Conservation (phyloP, 2,888 invertebrate genomes). For the Imbricaverruca yamaguchii region DNA sequence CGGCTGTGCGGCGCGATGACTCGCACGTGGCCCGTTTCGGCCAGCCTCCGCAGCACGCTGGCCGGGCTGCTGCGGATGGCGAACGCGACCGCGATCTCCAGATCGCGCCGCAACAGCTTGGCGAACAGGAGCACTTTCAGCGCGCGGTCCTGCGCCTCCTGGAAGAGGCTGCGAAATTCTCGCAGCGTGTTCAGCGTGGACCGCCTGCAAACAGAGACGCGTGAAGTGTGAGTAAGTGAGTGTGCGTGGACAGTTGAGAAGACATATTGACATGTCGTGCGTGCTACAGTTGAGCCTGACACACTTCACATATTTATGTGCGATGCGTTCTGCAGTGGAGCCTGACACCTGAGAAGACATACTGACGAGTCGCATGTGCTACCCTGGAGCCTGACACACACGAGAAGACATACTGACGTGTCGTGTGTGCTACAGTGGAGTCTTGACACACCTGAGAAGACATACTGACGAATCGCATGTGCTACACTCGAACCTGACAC, state of each 20-base stretch:
- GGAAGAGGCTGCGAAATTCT: constrained; percentile 22
- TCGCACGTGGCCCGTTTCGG: constrained; percentile 42
- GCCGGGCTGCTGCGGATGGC: constrained; percentile 39
- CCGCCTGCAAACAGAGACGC: constrained; percentile 13
- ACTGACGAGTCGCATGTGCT: no score
- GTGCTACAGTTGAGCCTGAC: no score
- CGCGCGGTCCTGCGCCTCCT: constrained; percentile 39
- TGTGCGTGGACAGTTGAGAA: not conserved
- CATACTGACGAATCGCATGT: no score
- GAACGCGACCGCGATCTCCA: constrained; percentile 50
- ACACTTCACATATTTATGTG: no score
- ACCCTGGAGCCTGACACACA: no score
- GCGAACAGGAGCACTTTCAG: constrained; percentile 72
- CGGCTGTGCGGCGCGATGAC: constrained; percentile 42
- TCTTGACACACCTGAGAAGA: no score
- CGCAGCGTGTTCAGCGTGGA: constrained; percentile 10
- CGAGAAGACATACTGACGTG: no score
- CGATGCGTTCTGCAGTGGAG: no score
- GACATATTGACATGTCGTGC: no score
- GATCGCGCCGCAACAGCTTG: constrained; percentile 61
- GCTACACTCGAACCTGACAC: no score
- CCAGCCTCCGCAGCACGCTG: constrained; percentile 43
- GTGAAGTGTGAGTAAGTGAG: not conserved
- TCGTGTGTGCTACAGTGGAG: no score
- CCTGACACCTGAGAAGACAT: no score